Conservation (phyloP, 2,888 invertebrate species). For the Tachystola acroxantha region DNA sequence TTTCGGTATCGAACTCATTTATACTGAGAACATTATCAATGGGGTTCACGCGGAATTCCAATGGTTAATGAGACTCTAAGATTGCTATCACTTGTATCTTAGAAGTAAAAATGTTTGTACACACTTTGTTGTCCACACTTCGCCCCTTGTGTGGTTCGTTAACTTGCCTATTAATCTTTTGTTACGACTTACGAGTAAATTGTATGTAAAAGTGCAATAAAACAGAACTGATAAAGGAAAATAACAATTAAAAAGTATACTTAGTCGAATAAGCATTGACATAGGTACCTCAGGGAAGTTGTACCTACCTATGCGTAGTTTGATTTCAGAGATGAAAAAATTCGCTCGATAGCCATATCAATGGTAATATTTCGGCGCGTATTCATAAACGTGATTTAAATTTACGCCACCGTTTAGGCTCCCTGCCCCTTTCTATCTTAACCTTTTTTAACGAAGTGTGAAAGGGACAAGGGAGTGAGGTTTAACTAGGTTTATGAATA, state of each 20-base stretch:
- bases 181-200: slow-evolving; percentile 17
- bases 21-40: slow-evolving; percentile 49
- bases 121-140: slow-evolving; percentile 31
- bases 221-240: slow-evolving; percentile 24
- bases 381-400: too few relatives aligned
- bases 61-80: slow-evolving; percentile 34
- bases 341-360: too few relatives aligned
- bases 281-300: too few relatives aligned
- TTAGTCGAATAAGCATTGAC: too few relatives aligned
- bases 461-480: too few relatives aligned
- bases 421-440: too few relatives aligned
- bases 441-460: too few relatives aligned
- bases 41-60: slow-evolving; percentile 44
- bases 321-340: too few relatives aligned
- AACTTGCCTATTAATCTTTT: slow-evolving; percentile 34
- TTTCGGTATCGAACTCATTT: slow-evolving; percentile 67
- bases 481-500: too few relatives aligned
- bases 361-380: too few relatives aligned
- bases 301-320: too few relatives aligned
- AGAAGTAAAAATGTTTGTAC: slow-evolving; percentile 29
- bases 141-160: slow-evolving; percentile 27
- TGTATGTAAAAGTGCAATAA: slow-evolving; percentile 10
- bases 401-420: too few relatives aligned
- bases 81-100: slow-evolving; percentile 33
- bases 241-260: slow-evolving; percentile 21